A percentile compares a stretch with the other conserved stretches of the same genome.
Conservation (phyloP, 2,888 invertebrate genomes). For the Craniophora ligustri region DNA sequence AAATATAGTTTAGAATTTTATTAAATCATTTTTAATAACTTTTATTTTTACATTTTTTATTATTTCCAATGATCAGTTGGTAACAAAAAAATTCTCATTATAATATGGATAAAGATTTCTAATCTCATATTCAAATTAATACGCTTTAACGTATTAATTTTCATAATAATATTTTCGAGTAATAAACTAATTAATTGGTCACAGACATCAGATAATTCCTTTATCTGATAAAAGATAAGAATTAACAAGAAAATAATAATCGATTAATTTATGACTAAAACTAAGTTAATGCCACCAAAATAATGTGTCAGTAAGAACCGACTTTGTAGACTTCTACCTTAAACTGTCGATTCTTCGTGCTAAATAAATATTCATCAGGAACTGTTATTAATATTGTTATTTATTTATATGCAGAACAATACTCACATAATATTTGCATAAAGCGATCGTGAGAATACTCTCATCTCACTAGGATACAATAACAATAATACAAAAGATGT, state of each 20-base stretch:
- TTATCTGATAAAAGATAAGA: conserved; percentile 19
- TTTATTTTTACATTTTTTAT: no score
- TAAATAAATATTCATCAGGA: conserved; percentile 6
- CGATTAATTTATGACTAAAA: not conserved
- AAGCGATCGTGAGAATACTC: conserved; percentile 14
- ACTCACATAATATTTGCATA: conserved; percentile 33
- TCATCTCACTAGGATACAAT: conserved; percentile 22
- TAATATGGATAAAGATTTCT: no score
- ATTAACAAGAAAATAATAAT: conserved; percentile 7
- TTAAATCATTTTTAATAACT: no score
- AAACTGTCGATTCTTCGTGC: conserved; percentile 5
- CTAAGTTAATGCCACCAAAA: not conserved
- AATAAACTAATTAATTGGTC: not conserved
- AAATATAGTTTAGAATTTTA: no score
- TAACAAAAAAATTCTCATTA: no score
- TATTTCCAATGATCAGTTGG: no score
- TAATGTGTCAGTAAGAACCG: not conserved
- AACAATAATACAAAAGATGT: conserved; percentile 39
- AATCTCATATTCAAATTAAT: no score
- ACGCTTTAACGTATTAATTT: no score
- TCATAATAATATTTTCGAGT: not conserved
- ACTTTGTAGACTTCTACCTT: not conserved
- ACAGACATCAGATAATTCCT: not conserved
- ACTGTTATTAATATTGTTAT: conserved; percentile 10
- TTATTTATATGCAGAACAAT: conserved; percentile 20